Conservation (phyloP, 1,140 invertebrate species). For the Tribolium madens region DNA sequence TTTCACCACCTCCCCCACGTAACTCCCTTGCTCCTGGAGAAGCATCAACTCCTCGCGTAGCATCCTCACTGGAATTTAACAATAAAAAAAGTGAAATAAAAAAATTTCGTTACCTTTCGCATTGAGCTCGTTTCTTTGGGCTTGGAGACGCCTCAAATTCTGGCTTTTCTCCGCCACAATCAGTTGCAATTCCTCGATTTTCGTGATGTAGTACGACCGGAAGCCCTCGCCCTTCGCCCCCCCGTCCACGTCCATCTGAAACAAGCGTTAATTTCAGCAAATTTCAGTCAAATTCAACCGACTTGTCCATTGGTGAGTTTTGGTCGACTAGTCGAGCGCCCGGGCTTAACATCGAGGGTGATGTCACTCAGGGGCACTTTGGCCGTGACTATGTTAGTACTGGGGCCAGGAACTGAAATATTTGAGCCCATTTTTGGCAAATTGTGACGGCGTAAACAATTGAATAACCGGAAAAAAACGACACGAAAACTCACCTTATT, state of each 20-base stretch:
- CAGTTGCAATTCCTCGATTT: slow-evolving; percentile 96
- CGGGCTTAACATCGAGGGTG: neutral
- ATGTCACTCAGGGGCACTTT: neutral
- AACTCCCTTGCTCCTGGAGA: slow-evolving; percentile 98
- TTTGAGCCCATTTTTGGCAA: slow-evolving; percentile 53
- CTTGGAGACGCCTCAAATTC: slow-evolving; percentile 96
- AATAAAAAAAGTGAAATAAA: neutral
- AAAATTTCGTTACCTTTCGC: slow-evolving; percentile 86
- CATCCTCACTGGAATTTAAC: slow-evolving; percentile 84
- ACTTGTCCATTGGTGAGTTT: neutral
- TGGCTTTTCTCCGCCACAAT: slow-evolving; percentile 98
- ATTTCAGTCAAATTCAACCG: neutral
- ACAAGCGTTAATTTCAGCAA: neutral
- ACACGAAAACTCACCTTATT: slow-evolving; percentile 58
- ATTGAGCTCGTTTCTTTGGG: slow-evolving; percentile 99
- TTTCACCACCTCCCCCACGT: slow-evolving; percentile 99
- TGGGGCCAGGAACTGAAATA: slow-evolving; percentile 47
- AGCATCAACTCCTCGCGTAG: slow-evolving; percentile 97
- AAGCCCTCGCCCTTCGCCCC: slow-evolving; percentile 86
- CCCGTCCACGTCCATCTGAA: slow-evolving; percentile 89
- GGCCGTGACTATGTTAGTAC: neutral
- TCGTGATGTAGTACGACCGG: slow-evolving; percentile 94
- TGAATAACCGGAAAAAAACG: slow-evolving; percentile 16
- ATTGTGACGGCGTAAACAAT: slow-evolving; percentile 33
- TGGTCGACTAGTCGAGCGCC: neutral